Percentiles rank a stretch among this genome's conserved stretches.
Conservation (phyloP, 1,140 invertebrate species). For the Muscidifurax raptorellus region DNA sequence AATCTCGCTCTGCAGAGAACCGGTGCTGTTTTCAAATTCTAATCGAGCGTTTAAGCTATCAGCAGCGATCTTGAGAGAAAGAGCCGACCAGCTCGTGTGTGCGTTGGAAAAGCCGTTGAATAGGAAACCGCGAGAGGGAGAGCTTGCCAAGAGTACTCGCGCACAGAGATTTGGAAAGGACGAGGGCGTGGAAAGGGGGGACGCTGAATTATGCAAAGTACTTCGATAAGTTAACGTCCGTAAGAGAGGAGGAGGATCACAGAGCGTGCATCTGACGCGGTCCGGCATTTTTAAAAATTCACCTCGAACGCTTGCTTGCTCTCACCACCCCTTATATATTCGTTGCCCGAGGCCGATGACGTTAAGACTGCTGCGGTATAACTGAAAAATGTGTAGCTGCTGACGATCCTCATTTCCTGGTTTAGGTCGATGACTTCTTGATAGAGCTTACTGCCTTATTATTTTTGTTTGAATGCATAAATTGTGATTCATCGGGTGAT, state of each 20-base stretch:
- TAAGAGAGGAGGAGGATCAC: not conserved
- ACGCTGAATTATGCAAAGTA: slow-evolving; percentile 69
- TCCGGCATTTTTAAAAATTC: slow-evolving; percentile 61
- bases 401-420: not conserved
- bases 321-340: not conserved
- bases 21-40: slow-evolving; percentile 20
- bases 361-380: slow-evolving; percentile 44
- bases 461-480: too few species aligned
- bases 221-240: slow-evolving; percentile 66
- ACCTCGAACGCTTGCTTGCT: slow-evolving; percentile 6
- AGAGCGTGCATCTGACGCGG: slow-evolving; percentile 44
- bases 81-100: not conserved
- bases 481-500: too few species aligned
- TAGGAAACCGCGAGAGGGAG: not conserved
- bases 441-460: too few species aligned
- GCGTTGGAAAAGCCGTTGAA: not conserved
- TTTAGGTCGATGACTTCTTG: too few species aligned
- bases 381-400: slow-evolving; percentile 46
- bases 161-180: slow-evolving; percentile 51
- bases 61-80: slow-evolving; percentile 16
- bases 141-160: slow-evolving; percentile 23
- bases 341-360: slow-evolving; percentile 20
- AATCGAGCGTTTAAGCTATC: slow-evolving; percentile 41
- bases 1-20: not conserved
- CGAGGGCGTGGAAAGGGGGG: slow-evolving; percentile 38